These are phyloP conservation scores for Mionectes macconnelli DNA, from an alignment of 2,113 vertebrate species.

Conservation along the genomic window DNA sequence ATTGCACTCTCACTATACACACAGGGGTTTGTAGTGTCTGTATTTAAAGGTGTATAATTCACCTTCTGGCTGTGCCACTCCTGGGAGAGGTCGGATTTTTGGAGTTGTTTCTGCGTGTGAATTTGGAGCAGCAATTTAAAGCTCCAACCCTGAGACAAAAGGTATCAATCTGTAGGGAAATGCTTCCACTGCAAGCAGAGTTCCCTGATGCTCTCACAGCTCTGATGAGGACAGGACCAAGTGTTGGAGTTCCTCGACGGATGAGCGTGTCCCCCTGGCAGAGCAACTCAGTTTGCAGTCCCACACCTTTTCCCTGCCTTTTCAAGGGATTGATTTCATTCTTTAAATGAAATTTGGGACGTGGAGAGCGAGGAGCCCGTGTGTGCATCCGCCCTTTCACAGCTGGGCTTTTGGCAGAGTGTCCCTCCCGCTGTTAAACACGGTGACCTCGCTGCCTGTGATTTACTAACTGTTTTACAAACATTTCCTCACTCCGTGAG, in stretches of 20 bases:
- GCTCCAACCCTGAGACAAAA: not conserved
- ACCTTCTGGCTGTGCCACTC: not conserved
- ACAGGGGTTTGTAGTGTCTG: not conserved
- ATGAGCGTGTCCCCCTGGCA: not conserved
- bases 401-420: constrained; percentile 88
- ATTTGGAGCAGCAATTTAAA: not conserved
- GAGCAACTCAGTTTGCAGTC: not conserved
- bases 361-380: not conserved
- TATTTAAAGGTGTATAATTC: not conserved
- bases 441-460: constrained; percentile 80
- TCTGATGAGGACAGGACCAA: not conserved
- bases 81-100: not conserved
- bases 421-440: constrained; percentile 74
- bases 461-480: constrained; percentile 88
- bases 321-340: not conserved
- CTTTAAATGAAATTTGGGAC: not conserved
- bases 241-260: not conserved
- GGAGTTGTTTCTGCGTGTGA: not conserved
- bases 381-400: constrained; percentile 80
- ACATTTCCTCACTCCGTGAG: constrained; percentile 84
- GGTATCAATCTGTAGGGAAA: not conserved
- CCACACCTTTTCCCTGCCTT: not conserved
- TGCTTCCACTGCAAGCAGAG: not conserved
- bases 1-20: not conserved
- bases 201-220: not conserved